A percentile compares a stretch with the other conserved stretches of the same genome.
These are phyloP conservation scores for Ips nitidus DNA, from an alignment of 1,140 invertebrate species.

Conservation along the genomic window DNA sequence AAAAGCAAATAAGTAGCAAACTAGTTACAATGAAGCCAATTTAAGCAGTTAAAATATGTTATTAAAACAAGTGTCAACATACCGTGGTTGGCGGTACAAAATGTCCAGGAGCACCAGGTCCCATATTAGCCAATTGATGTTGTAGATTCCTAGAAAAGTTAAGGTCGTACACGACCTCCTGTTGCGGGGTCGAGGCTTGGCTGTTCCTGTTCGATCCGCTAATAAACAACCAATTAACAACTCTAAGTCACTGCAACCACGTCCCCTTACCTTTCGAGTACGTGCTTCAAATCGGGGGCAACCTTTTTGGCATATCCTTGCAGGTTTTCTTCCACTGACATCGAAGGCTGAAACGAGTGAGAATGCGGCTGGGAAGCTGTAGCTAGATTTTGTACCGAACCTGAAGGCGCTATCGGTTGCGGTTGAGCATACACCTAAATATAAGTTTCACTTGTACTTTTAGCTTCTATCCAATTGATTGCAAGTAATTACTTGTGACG, in stretches of 20 bases:
- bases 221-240: slow-evolving; percentile 31
- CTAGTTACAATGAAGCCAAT: background rate
- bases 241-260: background rate
- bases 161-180: slow-evolving; percentile 55
- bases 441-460: background rate
- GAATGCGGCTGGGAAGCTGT: slow-evolving; percentile 11
- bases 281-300: slow-evolving; percentile 40
- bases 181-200: slow-evolving; percentile 61
- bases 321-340: slow-evolving; percentile 38
- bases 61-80: slow-evolving; percentile 6
- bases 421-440: slow-evolving; percentile 19
- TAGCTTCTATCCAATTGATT: background rate
- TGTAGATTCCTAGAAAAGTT: slow-evolving; percentile 61
- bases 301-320: slow-evolving; percentile 35
- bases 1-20: background rate
- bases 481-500: slow-evolving; percentile 2
- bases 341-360: slow-evolving; percentile 33
- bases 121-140: slow-evolving; percentile 60
- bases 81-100: slow-evolving; percentile 37
- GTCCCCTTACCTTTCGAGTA: slow-evolving; percentile 33
- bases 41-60: background rate
- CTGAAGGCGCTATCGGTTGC: slow-evolving; percentile 36
- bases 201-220: slow-evolving; percentile 49
- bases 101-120: slow-evolving; percentile 22
- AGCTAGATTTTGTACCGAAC: slow-evolving; percentile 42